Evolutionary conservation across 2,113 vertebrate species (phyloP).

Genomic region (Xenopus borealis): DNA sequence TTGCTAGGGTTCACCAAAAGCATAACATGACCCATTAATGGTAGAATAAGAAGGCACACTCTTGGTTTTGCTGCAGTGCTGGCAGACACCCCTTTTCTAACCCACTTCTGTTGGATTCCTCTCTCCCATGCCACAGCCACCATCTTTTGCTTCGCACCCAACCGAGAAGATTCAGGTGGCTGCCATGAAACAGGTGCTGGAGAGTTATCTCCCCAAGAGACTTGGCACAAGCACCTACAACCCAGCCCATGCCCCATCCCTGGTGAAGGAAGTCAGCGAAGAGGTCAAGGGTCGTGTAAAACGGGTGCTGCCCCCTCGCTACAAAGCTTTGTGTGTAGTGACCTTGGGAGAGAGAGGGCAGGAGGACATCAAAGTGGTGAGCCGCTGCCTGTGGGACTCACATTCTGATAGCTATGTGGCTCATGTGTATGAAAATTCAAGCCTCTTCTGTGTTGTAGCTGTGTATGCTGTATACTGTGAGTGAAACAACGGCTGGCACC

Average conservation of each 20-base stretch:
- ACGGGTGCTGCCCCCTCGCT: constrained; percentile 30
- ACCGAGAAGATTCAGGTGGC: constrained; percentile 22
- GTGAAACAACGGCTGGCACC: neutral
- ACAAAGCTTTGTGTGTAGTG: constrained; percentile 38
- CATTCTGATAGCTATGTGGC: constrained; percentile 41
- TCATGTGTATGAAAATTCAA: constrained; percentile 21
- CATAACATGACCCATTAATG: no score
- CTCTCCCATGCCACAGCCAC: constrained; percentile 5
- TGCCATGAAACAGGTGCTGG: constrained; percentile 3
- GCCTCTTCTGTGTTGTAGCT: constrained; percentile 41
- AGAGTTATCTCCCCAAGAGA: constrained; percentile 10
- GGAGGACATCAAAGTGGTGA: constrained; percentile 27
- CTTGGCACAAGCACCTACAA: constrained; percentile 6
- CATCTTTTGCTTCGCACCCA: constrained; percentile 22
- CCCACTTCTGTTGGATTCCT: neutral
- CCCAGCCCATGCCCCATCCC: neutral
- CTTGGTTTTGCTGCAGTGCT: no score
- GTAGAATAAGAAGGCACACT: no score
- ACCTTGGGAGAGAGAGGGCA: constrained; percentile 29
- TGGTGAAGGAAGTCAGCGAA: constrained; percentile 31
- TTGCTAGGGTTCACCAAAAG: no score
- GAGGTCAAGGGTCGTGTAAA: constrained; percentile 35
- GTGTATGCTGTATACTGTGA: constrained; percentile 43
- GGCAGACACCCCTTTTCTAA: neutral
- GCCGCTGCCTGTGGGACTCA: constrained; percentile 44